Evolutionary conservation across 2,113 vertebrate genomes (phyloP).

Genomic region (Fulica atra): DNA sequence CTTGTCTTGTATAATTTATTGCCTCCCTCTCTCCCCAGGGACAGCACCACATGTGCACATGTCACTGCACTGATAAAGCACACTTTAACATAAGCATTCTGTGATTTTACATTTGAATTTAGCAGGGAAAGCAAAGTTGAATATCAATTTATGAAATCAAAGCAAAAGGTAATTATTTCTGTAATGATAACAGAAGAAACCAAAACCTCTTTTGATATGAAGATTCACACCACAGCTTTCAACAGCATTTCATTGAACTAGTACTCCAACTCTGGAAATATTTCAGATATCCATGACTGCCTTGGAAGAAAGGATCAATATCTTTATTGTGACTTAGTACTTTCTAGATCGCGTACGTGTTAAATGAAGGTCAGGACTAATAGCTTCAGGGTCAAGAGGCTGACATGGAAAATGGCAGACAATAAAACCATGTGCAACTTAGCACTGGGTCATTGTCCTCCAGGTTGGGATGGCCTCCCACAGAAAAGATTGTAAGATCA

Average conservation of each 20-base stretch:
- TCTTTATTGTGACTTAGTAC: not conserved
- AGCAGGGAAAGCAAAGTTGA: not conserved
- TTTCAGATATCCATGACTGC: not conserved
- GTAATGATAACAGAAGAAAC: not conserved
- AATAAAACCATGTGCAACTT: not conserved
- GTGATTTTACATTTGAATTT: not conserved
- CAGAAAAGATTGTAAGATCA: not conserved
- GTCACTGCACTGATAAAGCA: no score
- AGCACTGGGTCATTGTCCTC: not conserved
- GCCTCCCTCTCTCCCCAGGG: not conserved
- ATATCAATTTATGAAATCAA: not conserved
- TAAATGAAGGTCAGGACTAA: not conserved
- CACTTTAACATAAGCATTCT: not conserved
- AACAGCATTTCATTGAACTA: not conserved
- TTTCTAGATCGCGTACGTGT: not conserved
- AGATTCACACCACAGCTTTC: not conserved
- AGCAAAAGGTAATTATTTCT: not conserved
- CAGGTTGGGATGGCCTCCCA: not conserved
- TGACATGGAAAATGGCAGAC: not conserved
- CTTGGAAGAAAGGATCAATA: not conserved
- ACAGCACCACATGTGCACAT: not conserved
- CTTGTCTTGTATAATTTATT: not conserved
- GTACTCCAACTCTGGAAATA: not conserved
- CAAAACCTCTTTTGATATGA: not conserved
- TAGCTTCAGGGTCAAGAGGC: not conserved